These are phyloP conservation scores for Patagioenas fasciata DNA, from an alignment of 2,113 vertebrate genomes.

Conservation along the genomic window DNA sequence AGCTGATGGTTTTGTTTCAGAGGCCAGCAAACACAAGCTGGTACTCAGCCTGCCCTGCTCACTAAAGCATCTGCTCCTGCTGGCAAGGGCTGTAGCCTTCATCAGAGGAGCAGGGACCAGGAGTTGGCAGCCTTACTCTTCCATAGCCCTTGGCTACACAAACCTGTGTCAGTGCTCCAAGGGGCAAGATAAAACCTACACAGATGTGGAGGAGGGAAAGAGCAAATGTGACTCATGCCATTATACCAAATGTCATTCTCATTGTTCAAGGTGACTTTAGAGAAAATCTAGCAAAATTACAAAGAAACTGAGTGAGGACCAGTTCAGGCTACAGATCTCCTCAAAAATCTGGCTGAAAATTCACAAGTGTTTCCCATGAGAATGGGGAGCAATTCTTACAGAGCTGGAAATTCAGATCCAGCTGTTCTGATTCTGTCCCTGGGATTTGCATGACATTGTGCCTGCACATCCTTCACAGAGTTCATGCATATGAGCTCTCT, in stretches of 20 bases:
- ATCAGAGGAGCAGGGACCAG: slow-evolving; percentile 2
- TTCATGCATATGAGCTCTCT: background rate
- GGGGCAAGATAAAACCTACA: slow-evolving; percentile 51
- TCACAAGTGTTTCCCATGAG: background rate
- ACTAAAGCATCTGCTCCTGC: background rate
- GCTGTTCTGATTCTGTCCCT: background rate
- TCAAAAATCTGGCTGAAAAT: background rate
- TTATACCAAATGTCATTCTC: slow-evolving; percentile 36
- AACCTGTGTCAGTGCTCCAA: slow-evolving; percentile 27
- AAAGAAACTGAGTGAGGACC: background rate
- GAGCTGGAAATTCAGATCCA: background rate
- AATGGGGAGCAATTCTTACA: background rate
- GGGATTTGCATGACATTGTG: background rate
- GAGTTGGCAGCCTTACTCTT: slow-evolving; percentile 29
- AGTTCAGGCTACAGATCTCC: background rate
- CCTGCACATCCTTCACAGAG: background rate
- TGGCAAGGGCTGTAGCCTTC: slow-evolving; percentile 11
- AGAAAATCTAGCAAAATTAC: background rate
- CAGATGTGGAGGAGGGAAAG: slow-evolving; percentile 49
- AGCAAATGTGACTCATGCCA: slow-evolving; percentile 34
- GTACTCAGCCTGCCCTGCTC: background rate
- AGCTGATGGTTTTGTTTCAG: background rate
- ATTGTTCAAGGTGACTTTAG: slow-evolving; percentile 26
- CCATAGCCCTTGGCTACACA: background rate
- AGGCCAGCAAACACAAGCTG: fast-evolving